These are phyloP conservation scores for Geococcyx californianus DNA, from an alignment of 2,113 vertebrate species.

Conservation along the genomic window DNA sequence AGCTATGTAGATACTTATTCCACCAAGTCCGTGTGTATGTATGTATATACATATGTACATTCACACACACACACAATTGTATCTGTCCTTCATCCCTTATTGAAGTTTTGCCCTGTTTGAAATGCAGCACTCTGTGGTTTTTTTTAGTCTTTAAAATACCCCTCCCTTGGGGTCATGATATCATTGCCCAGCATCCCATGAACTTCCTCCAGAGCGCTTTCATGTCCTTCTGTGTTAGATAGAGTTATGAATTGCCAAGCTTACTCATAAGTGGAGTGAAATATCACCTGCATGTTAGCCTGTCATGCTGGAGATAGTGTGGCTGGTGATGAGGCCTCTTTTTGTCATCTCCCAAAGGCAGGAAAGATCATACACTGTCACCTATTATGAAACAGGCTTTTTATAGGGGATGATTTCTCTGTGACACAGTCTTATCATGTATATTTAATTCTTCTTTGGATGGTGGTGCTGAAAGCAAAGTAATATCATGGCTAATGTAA, in stretches of 20 bases:
- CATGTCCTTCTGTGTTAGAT: background rate
- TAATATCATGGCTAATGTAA: background rate
- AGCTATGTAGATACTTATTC: background rate
- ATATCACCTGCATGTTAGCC: background rate
- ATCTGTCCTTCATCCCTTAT: background rate
- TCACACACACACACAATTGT: background rate
- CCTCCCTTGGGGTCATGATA: background rate
- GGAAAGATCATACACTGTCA: background rate
- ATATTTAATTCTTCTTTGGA: background rate
- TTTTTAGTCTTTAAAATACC: background rate
- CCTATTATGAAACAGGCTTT: conserved; percentile 6
- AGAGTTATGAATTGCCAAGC: background rate
- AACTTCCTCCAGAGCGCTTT: background rate
- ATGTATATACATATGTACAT: no score
- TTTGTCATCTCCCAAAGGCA: background rate
- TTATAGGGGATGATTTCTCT: conserved; percentile 13
- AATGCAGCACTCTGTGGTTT: background rate
- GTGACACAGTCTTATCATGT: background rate
- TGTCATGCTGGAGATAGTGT: background rate
- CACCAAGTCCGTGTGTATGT: background rate
- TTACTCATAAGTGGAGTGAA: background rate
- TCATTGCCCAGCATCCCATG: background rate
- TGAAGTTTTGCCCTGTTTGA: background rate
- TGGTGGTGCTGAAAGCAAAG: background rate
- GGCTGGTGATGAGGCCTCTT: background rate